These are phyloP conservation scores for Amiota communis DNA, from an alignment of 2,888 invertebrate genomes.

Conservation along the genomic window DNA sequence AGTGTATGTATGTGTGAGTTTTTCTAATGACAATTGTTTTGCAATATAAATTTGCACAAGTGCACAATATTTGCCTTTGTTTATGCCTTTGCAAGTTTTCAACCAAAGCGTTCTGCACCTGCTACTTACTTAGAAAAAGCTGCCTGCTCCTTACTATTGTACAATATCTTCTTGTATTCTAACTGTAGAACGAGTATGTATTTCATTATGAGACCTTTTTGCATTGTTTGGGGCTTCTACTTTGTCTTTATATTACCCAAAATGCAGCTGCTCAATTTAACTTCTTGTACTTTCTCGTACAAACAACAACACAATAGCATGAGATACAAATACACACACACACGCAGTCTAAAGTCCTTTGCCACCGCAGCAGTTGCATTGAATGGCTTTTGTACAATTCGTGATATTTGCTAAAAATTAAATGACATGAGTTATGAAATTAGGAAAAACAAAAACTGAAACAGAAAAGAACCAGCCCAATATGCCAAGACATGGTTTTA, in stretches of 20 bases:
- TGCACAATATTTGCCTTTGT: conserved; percentile 70
- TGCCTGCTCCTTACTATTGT: conserved; percentile 55
- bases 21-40: conserved; percentile 71
- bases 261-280: background rate
- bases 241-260: conserved; percentile 22
- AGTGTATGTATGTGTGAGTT: conserved; percentile 60
- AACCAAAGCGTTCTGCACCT: conserved; percentile 46
- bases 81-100: conserved; percentile 50
- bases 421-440: conserved; percentile 69
- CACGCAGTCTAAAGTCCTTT: conserved; percentile 1
- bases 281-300: conserved; percentile 1
- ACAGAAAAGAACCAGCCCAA: background rate
- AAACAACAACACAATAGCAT: conserved; percentile 2
- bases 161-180: conserved; percentile 38
- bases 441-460: conserved; percentile 36
- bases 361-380: conserved; percentile 62
- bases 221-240: background rate
- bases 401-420: conserved; percentile 70
- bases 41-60: conserved; percentile 70
- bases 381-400: conserved; percentile 69
- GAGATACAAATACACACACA: conserved; percentile 29
- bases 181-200: conserved; percentile 51
- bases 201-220: conserved; percentile 52
- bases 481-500: conserved; percentile 27
- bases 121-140: conserved; percentile 52